Base-by-base conservation (phyloP, 2,797 vertebrate species). In the Alcedo quadribrachys region DNA sequence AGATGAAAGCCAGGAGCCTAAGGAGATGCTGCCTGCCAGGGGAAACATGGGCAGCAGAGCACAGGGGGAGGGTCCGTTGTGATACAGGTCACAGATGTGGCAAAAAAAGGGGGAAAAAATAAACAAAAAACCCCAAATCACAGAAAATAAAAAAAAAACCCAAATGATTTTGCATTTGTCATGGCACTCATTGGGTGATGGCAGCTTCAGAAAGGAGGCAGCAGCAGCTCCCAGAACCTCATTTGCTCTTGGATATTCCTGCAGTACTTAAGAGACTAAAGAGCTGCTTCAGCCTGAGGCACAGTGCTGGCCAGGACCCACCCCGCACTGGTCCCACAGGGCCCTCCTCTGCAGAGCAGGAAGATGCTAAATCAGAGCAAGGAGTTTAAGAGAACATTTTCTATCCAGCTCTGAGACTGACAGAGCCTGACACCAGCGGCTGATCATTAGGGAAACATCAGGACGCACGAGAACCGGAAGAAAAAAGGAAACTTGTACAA, bases 381-480 rank as follows among this genome's bases (percentile, higher is more conserved):
- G 74, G 57, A 6, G 0, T 70, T 82, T 71, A 75, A 40, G 22
- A 92, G 12, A 33, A 66, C 50, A 21, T 33, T 81, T 81, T n/a
- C 71, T 15, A 42, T 40, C 30, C 84, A 24, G 45, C 85, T 81
- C 69, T 33, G 43, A 24, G 46, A 54, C 11, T 74, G 83, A 51
- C 5, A 11, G 65, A 88, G 85, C 58, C 54, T 75, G 65, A 81
- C 62, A 57, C 46, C 13, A 7, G 11, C 0, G 20, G 63, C 43
- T 80, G 68, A 89, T 89, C 86, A 78, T 89, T 78, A 90, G 62
- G 37, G 62, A 68, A 93, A 69, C 76, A 89, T 73, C 32, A 65
- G 60, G 75, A 94, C 73, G 51, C 33, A 13, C 5, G 28, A 74
- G 57, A 80, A 74, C 20, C 67, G 40, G 69, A 70, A 78, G 73